Evolutionary conservation across 2,888 invertebrate species (phyloP).

Genomic region (Hypercompe scribonia): DNA sequence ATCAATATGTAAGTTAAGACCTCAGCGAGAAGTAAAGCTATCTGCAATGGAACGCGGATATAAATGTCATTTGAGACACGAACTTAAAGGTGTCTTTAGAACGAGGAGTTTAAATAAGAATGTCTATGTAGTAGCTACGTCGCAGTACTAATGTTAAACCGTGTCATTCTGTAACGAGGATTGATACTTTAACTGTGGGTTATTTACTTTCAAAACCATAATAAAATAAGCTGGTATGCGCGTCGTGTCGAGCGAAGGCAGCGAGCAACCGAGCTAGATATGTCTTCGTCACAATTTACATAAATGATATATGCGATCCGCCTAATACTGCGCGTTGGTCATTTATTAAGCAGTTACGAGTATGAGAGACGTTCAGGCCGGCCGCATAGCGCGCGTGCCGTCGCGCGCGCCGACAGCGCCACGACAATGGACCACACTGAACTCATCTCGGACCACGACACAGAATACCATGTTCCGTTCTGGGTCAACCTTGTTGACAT

Average conservation of each 20-base stretch:
- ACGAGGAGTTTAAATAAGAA: neutral
- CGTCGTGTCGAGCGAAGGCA: conserved; percentile 81
- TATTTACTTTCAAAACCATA: conserved; percentile 67
- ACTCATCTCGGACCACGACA: conserved; percentile 51
- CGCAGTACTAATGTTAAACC: neutral
- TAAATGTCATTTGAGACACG: neutral
- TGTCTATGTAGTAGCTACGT: conserved; percentile 7
- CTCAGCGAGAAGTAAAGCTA: neutral
- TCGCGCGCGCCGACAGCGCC: conserved; percentile 75
- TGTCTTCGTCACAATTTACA: conserved; percentile 87
- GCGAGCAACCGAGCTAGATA: conserved; percentile 77
- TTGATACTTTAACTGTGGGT: conserved; percentile 56
- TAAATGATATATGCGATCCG: conserved; percentile 86
- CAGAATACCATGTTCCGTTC: conserved; percentile 58
- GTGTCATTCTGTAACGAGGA: conserved; percentile 60
- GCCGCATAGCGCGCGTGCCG: conserved; percentile 84
- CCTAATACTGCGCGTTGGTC: conserved; percentile 82
- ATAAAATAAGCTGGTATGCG: conserved; percentile 76
- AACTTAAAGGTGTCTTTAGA: neutral
- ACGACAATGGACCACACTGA: conserved; percentile 78
- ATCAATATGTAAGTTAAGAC: neutral
- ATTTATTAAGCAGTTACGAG: conserved; percentile 81
- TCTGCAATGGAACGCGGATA: neutral
- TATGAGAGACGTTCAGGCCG: conserved; percentile 66
- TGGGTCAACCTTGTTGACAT: conserved; percentile 79